A percentile compares a stretch with the other conserved stretches of the same genome.
Evolutionary conservation across 2,113 vertebrate genomes (phyloP).

Genomic region (Ammodramus savannarum): DNA sequence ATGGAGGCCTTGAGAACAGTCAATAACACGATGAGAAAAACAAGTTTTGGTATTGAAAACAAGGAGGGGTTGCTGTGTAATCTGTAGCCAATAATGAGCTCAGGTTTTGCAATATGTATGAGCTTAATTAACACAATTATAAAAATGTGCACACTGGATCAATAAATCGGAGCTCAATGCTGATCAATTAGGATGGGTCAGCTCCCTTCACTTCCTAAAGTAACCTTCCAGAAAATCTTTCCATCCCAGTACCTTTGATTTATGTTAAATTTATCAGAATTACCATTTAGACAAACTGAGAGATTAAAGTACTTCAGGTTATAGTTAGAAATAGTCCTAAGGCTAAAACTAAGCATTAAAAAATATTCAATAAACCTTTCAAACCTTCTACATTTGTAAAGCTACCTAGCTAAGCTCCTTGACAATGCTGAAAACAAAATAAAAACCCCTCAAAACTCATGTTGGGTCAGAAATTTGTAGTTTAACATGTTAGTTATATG

Average conservation of each 20-base stretch:
- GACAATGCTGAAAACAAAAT: neutral
- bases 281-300: neutral
- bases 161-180: too few species aligned
- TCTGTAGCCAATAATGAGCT: too few species aligned
- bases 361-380: neutral
- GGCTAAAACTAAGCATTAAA: neutral
- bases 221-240: neutral
- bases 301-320: neutral
- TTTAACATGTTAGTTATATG: neutral
- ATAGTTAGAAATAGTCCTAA: neutral
- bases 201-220: too few species aligned
- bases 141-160: too few species aligned
- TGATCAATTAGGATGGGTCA: too few species aligned
- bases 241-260: neutral
- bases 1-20: too few species aligned
- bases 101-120: too few species aligned
- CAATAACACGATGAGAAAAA: too few species aligned
- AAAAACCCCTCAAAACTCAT: neutral
- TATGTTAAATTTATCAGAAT: neutral
- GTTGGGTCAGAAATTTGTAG: neutral
- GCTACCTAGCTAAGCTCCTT: neutral
- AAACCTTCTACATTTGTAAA: neutral
- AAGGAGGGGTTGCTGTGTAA: too few species aligned
- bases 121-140: too few species aligned
- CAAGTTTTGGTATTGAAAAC: too few species aligned